Conservation (phyloP, 2,888 invertebrate genomes). For the Tanypteryx hageni region DNA sequence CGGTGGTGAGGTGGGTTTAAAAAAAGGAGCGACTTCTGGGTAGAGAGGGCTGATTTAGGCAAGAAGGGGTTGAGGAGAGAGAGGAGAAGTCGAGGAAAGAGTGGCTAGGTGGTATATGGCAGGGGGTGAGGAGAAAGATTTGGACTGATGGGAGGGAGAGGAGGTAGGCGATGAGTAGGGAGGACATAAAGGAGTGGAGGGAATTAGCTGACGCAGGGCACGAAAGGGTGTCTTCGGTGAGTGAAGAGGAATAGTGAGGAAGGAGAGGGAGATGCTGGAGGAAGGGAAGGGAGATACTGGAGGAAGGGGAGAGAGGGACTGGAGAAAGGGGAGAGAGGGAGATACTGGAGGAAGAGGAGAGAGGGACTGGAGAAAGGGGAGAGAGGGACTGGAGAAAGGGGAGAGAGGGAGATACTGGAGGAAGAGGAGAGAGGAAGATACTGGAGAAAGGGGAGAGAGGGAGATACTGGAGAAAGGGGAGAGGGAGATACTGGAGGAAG, state of each 20-base stretch:
- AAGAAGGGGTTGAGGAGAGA: neutral
- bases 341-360: neutral
- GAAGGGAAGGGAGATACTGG: too few relatives aligned
- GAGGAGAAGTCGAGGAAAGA: neutral
- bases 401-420: neutral
- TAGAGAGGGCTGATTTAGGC: neutral
- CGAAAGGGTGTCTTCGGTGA: neutral
- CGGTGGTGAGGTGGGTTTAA: neutral
- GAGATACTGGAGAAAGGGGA: neutral
- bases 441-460: too few relatives aligned
- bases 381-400: too few relatives aligned
- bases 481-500: too few relatives aligned
- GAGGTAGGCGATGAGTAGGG: neutral
- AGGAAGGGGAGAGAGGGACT: constrained; percentile 13
- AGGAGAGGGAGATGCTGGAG: neutral
- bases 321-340: too few relatives aligned
- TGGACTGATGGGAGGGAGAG: neutral
- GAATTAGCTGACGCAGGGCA: constrained; percentile 48
- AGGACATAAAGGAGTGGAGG: constrained; percentile 20
- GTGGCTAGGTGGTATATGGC: neutral
- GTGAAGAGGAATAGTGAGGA: neutral
- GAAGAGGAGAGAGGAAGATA: neutral
- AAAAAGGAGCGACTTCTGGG: neutral
- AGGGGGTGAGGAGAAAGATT: neutral
- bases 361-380: too few relatives aligned